Percentiles rank a stretch among this genome's conserved stretches.
Conservation (phyloP, 2,888 invertebrate species). For the Spodoptera littoralis region DNA sequence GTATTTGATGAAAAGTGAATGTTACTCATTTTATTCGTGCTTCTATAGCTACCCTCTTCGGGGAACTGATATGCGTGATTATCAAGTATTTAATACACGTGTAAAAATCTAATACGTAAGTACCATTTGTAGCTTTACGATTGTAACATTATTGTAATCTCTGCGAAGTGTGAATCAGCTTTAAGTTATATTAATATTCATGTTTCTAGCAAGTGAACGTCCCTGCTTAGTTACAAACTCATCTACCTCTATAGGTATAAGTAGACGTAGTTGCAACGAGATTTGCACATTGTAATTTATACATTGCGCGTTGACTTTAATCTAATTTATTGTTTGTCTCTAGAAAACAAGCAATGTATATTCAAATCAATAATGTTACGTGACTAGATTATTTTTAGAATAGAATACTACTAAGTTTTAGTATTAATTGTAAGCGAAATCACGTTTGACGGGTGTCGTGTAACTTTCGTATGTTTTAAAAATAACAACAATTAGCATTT, state of each 20-base stretch:
- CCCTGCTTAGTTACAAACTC: conserved; percentile 42
- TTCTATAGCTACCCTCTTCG: no score
- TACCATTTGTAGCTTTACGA: not conserved
- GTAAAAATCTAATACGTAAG: no score
- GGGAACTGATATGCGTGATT: no score
- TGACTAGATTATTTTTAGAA: no score
- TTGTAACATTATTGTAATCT: conserved; percentile 9
- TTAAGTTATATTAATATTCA: conserved; percentile 38
- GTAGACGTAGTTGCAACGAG: conserved; percentile 22
- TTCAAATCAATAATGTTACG: not conserved
- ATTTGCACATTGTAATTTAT: conserved; percentile 12
- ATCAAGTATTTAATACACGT: no score
- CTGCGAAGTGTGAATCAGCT: conserved; percentile 26
- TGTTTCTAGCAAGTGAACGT: conserved; percentile 42
- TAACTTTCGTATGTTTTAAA: not conserved
- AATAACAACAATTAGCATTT: conserved; percentile 4
- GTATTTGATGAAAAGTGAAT: no score
- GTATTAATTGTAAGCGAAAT: not conserved
- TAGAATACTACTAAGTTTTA: no score
- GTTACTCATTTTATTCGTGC: no score
- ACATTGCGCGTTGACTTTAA: conserved; percentile 8
- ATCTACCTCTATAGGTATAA: not conserved
- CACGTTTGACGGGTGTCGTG: conserved; percentile 5
- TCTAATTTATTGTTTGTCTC: conserved; percentile 9
- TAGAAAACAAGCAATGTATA: conserved; percentile 13